These are phyloP conservation scores for Trididemnum clinides DNA, from an alignment of 23 tunicate genomes.

Conservation along the genomic window DNA sequence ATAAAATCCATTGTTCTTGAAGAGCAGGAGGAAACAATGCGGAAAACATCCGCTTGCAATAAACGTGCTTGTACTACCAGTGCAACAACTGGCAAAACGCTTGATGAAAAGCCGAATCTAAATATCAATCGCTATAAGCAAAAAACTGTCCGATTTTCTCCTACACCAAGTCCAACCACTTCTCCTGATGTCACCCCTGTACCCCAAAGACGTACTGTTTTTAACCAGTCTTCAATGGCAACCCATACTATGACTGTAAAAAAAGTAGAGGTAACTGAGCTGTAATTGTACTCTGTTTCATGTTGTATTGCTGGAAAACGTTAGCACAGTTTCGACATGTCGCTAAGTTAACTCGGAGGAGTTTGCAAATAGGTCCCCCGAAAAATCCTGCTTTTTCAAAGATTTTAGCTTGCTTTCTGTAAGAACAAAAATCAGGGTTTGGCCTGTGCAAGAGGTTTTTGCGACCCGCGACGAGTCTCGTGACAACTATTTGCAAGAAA, in stretches of 20 bases:
- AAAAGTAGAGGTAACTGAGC: neutral
- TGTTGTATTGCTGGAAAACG: too few relatives aligned
- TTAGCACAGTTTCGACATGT: too few relatives aligned
- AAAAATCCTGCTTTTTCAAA: too few relatives aligned
- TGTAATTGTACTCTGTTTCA: too few relatives aligned
- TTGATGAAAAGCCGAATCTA: neutral
- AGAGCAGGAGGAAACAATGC: neutral
- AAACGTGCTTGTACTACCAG: neutral
- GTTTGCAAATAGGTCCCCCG: too few relatives aligned
- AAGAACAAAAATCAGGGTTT: too few relatives aligned
- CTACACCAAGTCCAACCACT: neutral
- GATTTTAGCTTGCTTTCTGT: too few relatives aligned
- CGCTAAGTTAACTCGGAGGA: too few relatives aligned
- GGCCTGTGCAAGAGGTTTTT: too few relatives aligned
- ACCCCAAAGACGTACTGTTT: neutral
- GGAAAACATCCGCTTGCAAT: neutral
- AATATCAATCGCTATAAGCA: neutral
- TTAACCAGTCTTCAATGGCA: neutral
- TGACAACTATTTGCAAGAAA: too few relatives aligned
- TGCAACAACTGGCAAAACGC: neutral
- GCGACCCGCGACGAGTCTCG: too few relatives aligned
- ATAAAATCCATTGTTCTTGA: conserved; percentile 29
- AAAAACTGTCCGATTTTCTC: neutral
- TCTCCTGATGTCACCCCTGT: conserved; percentile 5
- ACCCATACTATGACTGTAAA: neutral